Conservation (phyloP, 2,113 vertebrate genomes). For the Gnathonemus echidnorhynchus region DNA sequence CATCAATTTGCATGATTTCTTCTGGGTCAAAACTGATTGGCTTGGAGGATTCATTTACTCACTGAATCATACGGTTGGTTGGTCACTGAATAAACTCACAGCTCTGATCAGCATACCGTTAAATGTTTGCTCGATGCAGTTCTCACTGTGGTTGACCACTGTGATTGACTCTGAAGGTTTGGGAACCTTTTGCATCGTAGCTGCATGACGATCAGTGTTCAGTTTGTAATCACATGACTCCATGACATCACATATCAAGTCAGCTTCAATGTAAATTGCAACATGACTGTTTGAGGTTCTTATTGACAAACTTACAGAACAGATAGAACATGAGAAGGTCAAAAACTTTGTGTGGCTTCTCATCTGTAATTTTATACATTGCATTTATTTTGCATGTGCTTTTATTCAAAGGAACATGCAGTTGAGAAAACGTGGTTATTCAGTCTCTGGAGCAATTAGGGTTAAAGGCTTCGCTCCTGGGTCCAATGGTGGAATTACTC, state of each 20-base stretch:
- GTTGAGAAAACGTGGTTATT: background rate
- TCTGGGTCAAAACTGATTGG: background rate
- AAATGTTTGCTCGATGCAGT: background rate
- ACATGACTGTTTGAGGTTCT: background rate
- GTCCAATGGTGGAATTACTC: background rate
- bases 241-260: background rate
- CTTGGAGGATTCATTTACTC: background rate
- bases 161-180: background rate
- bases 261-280: background rate
- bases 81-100: background rate
- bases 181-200: background rate
- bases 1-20: background rate
- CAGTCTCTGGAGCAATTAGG: background rate
- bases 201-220: background rate
- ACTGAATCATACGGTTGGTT: background rate
- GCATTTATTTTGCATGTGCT: background rate
- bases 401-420: background rate
- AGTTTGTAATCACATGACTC: background rate
- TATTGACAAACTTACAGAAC: background rate
- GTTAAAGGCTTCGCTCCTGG: background rate
- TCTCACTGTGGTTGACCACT: background rate
- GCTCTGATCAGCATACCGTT: background rate
- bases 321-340: background rate
- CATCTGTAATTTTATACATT: background rate
- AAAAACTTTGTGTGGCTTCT: background rate